Percentiles rank a stretch among this genome's conserved stretches.
Conservation (phyloP, 2,113 vertebrate species). For the Castor canadensis region DNA sequence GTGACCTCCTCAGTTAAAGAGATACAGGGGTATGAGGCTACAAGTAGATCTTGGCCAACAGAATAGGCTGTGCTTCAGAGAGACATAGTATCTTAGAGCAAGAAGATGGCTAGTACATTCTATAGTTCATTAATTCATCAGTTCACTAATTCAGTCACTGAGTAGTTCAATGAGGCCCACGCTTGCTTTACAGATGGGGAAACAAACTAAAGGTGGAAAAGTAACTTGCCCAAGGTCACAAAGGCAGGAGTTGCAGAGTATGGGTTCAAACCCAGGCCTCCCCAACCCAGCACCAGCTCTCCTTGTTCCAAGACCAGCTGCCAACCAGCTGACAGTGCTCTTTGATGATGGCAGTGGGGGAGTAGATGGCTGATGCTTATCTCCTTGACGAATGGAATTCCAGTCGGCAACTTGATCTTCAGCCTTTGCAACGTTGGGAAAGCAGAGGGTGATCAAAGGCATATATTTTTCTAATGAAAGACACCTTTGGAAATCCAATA, state of each 20-base stretch:
- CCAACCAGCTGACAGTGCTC: background rate
- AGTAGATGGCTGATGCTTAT: slow-evolving; percentile 6
- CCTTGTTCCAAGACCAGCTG: background rate
- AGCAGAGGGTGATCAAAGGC: slow-evolving; percentile 62
- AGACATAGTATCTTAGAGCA: background rate
- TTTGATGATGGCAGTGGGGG: slow-evolving; percentile 6
- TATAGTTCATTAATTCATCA: background rate
- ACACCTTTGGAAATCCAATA: slow-evolving; percentile 61
- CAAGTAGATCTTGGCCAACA: background rate
- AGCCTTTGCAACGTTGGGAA: slow-evolving; percentile 47
- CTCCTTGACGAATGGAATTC: slow-evolving; percentile 59
- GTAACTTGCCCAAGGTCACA: background rate
- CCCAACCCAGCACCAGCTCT: background rate
- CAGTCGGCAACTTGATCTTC: slow-evolving; percentile 64
- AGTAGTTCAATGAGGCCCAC: background rate
- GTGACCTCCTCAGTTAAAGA: background rate
- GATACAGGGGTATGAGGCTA: accelerated
- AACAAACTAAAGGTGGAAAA: background rate
- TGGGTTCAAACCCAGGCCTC: background rate
- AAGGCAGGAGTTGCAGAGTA: accelerated
- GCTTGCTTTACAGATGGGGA: background rate
- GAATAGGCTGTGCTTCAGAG: background rate
- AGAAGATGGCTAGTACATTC: background rate
- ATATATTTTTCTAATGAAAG: slow-evolving; percentile 66
- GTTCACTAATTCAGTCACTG: background rate